Conservation (phyloP, 2,888 invertebrate species). For the Ctenicera cuprea region DNA sequence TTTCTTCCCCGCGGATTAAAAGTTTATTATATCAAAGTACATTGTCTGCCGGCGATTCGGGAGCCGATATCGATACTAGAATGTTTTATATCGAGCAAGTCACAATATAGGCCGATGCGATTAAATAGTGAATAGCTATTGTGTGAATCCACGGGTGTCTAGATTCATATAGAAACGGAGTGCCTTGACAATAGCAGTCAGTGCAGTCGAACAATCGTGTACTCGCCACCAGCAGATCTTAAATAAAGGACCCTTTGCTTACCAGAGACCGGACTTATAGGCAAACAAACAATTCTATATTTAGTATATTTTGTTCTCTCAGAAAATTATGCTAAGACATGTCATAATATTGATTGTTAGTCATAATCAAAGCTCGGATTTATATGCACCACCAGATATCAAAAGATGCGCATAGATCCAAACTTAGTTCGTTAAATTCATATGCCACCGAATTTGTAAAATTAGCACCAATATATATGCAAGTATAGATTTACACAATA, state of each 20-base stretch:
- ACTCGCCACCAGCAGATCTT: constrained; percentile 54
- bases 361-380: too few species aligned
- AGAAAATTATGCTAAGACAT: too few species aligned
- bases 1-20: constrained; percentile 58
- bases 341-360: too few species aligned
- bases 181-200: constrained; percentile 63
- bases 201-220: constrained; percentile 62
- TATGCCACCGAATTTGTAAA: too few species aligned
- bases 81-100: constrained; percentile 65
- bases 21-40: constrained; percentile 58
- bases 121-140: constrained; percentile 67
- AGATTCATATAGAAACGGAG: constrained; percentile 64
- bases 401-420: too few species aligned
- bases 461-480: too few species aligned
- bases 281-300: not conserved
- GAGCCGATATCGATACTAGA: constrained; percentile 59
- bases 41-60: constrained; percentile 50
- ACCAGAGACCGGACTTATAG: not conserved
- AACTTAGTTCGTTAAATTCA: too few species aligned
- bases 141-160: constrained; percentile 65
- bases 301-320: too few species aligned
- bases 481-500: too few species aligned
- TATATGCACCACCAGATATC: too few species aligned
- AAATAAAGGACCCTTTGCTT: not conserved
- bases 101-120: constrained; percentile 65